These are phyloP conservation scores for Aleadryas rufinucha DNA, from an alignment of 2,113 vertebrate species.

Conservation along the genomic window DNA sequence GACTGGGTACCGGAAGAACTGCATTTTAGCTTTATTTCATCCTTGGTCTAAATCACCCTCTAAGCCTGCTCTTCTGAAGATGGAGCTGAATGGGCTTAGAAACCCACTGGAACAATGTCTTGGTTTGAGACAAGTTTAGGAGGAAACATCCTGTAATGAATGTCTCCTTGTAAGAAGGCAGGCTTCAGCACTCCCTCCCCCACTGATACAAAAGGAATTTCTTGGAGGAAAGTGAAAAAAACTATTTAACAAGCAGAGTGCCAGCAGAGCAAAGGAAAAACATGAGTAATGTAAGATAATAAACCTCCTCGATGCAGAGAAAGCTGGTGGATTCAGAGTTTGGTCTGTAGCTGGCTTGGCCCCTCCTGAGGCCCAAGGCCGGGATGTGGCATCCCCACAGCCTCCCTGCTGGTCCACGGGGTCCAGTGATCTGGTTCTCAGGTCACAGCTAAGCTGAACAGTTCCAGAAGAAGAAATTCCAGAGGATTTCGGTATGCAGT, in stretches of 20 bases:
- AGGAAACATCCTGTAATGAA: too few relatives aligned
- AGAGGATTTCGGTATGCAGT: neutral
- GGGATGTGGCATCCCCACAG: rapidly evolving
- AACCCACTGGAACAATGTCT: neutral
- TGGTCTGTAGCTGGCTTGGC: neutral
- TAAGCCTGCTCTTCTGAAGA: neutral
- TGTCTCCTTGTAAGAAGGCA: too few relatives aligned
- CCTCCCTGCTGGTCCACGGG: neutral
- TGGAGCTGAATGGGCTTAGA: neutral
- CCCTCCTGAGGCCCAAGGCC: neutral
- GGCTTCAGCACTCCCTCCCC: neutral
- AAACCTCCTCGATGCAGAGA: neutral
- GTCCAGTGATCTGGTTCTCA: rapidly evolving
- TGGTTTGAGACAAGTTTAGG: neutral
- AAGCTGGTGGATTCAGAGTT: neutral
- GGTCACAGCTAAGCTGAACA: rapidly evolving
- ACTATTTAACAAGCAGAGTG: neutral
- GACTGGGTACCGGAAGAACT: neutral
- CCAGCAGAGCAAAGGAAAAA: neutral
- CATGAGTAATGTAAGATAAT: neutral
- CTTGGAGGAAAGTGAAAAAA: neutral
- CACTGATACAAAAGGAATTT: neutral
- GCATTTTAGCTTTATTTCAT: neutral
- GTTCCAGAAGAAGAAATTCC: neutral
- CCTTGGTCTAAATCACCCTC: neutral